These are phyloP conservation scores for Sebastes nivosus DNA, from an alignment of 2,797 vertebrate species.

Conservation along the genomic window DNA sequence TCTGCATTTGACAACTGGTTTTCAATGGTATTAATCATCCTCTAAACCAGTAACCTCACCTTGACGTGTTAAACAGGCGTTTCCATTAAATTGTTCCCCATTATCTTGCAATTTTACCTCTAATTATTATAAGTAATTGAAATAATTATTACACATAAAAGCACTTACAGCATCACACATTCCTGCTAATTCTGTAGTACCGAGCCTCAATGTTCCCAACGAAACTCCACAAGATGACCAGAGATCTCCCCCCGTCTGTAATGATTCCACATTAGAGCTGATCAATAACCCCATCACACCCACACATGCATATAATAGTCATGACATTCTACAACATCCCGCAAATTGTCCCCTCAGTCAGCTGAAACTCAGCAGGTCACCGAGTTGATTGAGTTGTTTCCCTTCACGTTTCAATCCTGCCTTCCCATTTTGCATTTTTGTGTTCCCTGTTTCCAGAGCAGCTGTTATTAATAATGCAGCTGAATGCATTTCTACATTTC, in stretches of 20 bases:
- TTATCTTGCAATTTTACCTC: background rate
- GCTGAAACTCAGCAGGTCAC: slow-evolving; percentile 5
- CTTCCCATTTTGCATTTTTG: slow-evolving; percentile 8
- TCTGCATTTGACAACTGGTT: background rate
- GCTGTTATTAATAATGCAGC: slow-evolving; percentile 57
- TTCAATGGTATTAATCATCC: background rate
- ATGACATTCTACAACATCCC: background rate
- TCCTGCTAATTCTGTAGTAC: background rate
- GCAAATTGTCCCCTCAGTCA: slow-evolving; percentile 10
- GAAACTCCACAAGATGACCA: background rate
- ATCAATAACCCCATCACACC: slow-evolving; percentile 10
- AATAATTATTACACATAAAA: background rate
- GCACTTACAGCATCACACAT: background rate
- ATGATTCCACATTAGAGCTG: background rate
- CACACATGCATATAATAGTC: background rate
- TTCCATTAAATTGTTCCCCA: background rate
- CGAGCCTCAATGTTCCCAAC: background rate
- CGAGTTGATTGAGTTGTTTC: slow-evolving; percentile 25
- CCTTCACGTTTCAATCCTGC: slow-evolving; percentile 2
- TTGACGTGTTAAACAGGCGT: background rate
- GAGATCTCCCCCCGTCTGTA: background rate
- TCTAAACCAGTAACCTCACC: background rate
- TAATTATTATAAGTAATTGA: background rate
- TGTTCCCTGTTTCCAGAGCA: slow-evolving; percentile 32
- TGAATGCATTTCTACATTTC: slow-evolving; percentile 43